Evolutionary conservation across 1,140 invertebrate genomes (phyloP).

Genomic region (Drosophila repleta): DNA sequence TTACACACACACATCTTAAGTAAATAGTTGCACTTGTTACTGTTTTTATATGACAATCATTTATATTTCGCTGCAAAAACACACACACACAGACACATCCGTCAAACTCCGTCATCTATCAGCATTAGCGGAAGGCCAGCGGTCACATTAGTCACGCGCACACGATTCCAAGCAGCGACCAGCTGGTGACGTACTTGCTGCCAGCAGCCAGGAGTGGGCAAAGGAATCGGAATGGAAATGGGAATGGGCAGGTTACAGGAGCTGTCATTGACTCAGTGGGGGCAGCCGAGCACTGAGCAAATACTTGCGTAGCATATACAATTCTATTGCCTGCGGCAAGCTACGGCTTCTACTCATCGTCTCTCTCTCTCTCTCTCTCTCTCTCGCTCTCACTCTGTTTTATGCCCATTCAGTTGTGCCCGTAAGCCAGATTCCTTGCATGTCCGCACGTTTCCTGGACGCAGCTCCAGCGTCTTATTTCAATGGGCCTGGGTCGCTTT

Average conservation of each 20-base stretch:
- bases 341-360: constrained; percentile 1
- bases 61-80: constrained; percentile 6
- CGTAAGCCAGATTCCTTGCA: constrained; percentile 66
- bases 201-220: constrained; percentile 4
- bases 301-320: constrained; percentile 61
- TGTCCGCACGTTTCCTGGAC: constrained; percentile 75
- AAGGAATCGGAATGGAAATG: constrained; percentile 12
- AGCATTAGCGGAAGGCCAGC: constrained; percentile 21
- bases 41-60: constrained; percentile 5
- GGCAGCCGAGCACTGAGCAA: constrained; percentile 22
- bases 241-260: constrained; percentile 3
- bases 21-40: constrained; percentile 20
- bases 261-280: background rate
- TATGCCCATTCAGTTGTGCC: constrained; percentile 15
- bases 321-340: constrained; percentile 62
- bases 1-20: constrained; percentile 11
- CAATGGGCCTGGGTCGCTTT: constrained; percentile 19
- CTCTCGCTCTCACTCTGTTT: constrained; percentile 1
- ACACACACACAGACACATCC: constrained; percentile 16
- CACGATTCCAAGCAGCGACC: constrained; percentile 11
- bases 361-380: background rate
- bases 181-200: constrained; percentile 38
- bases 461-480: constrained; percentile 44
- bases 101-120: constrained; percentile 36
- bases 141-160: constrained; percentile 35